phyloP scores from a whole-genome alignment of 2,113 vertebrate genomes.

The Phycodurus eques region DNA sequence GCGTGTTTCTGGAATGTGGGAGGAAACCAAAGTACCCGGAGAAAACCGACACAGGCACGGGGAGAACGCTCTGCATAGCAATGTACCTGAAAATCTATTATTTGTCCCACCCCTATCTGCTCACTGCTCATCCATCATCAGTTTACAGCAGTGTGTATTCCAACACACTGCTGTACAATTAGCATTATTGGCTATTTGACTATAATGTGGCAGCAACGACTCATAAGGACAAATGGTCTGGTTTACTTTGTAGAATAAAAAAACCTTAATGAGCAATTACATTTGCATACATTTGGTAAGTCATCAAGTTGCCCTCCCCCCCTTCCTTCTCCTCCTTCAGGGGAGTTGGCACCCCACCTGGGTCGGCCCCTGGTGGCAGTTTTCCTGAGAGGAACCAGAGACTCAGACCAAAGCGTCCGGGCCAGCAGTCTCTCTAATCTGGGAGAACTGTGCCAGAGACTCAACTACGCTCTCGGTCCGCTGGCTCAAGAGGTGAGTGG shows the following conservation, averaged over 20 bases:
- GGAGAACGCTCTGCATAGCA: no score
- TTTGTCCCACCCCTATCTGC: not conserved
- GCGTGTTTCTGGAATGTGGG: no score
- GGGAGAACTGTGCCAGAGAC: constrained; percentile 85
- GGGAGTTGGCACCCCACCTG: constrained; percentile 83
- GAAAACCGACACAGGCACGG: no score
- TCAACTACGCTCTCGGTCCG: constrained; percentile 83
- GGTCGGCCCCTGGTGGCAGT: constrained; percentile 78
- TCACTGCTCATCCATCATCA: not conserved
- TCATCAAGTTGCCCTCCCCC: not conserved
- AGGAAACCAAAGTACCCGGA: no score
- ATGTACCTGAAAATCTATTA: not conserved
- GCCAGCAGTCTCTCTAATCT: constrained; percentile 94
- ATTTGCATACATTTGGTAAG: no score
- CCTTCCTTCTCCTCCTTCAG: constrained; percentile 56
- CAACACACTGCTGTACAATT: not conserved
- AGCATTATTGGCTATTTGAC: no score
- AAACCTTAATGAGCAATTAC: no score
- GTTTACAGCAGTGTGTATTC: no score
- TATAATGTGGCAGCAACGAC: no score
- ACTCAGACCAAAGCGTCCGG: constrained; percentile 73
- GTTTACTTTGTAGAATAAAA: no score
- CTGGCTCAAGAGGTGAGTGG: constrained; percentile 85
- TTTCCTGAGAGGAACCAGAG: constrained; percentile 81
- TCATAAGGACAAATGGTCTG: no score